Conservation (phyloP, 23 tunicate genomes). For the Trididemnum clinides region DNA sequence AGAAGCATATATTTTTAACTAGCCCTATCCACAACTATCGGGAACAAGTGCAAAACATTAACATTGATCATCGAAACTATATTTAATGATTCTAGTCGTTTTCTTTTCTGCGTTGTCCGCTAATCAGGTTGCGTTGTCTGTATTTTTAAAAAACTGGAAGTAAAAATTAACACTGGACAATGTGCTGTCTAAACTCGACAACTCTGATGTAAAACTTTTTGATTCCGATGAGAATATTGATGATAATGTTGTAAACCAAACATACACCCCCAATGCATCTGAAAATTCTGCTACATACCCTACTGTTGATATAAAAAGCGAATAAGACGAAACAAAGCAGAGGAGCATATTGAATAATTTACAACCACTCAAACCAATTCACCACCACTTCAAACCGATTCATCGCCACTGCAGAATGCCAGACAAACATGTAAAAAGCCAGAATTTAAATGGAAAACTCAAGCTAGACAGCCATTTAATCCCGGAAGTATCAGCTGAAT, state of each 20-base stretch:
- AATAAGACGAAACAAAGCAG: neutral
- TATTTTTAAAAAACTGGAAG: no score
- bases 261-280: neutral
- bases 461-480: neutral
- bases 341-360: neutral
- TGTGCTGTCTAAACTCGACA: neutral
- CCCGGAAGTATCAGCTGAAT: neutral
- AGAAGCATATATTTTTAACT: no score
- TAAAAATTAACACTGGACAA: no score
- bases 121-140: no score
- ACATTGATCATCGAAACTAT: no score
- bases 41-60: no score
- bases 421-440: neutral
- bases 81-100: no score
- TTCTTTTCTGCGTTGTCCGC: no score
- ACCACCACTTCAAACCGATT: neutral
- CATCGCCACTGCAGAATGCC: neutral
- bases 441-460: no score
- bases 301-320: neutral
- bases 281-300: neutral
- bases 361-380: neutral
- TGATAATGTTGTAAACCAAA: neutral
- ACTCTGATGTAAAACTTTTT: neutral
- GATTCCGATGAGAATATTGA: neutral
- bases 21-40: no score